These are phyloP conservation scores for Ammospiza maritima DNA, from an alignment of 2,797 vertebrate species.

Conservation along the genomic window DNA sequence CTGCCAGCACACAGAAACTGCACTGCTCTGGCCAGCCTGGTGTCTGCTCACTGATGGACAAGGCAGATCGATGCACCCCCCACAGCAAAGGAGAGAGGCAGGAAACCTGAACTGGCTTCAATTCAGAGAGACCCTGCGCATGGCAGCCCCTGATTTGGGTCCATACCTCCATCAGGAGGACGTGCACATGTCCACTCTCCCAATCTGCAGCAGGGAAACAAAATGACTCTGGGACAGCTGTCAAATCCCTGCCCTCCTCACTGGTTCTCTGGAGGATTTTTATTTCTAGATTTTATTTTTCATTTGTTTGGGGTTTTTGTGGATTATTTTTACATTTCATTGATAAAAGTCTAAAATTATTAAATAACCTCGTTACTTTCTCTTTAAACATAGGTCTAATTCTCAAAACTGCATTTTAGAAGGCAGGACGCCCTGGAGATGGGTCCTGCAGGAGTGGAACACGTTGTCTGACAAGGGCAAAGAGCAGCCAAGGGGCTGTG, in stretches of 20 bases:
- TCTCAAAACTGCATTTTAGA: background rate
- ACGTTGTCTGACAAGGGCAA: rapidly evolving
- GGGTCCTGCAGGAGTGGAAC: background rate
- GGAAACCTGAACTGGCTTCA: background rate
- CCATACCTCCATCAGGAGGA: background rate
- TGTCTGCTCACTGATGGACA: background rate
- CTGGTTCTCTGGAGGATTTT: background rate
- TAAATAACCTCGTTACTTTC: background rate
- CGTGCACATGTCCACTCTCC: rapidly evolving
- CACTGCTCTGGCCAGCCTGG: background rate
- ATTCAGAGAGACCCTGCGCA: background rate
- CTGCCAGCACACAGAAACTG: background rate
- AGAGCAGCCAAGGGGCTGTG: background rate
- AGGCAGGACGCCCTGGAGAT: background rate
- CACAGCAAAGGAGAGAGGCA: background rate
- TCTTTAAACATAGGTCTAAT: background rate
- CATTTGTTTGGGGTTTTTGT: background rate
- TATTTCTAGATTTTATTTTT: background rate
- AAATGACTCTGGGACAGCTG: rapidly evolving
- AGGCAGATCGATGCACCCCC: background rate
- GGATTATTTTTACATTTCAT: too few species aligned
- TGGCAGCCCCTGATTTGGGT: background rate
- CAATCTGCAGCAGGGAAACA: background rate
- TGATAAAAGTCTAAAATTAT: background rate
- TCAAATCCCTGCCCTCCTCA: background rate